Evolutionary conservation across 2,888 invertebrate genomes (phyloP).

Genomic region (Hydrotaea cyrtoneurina): DNA sequence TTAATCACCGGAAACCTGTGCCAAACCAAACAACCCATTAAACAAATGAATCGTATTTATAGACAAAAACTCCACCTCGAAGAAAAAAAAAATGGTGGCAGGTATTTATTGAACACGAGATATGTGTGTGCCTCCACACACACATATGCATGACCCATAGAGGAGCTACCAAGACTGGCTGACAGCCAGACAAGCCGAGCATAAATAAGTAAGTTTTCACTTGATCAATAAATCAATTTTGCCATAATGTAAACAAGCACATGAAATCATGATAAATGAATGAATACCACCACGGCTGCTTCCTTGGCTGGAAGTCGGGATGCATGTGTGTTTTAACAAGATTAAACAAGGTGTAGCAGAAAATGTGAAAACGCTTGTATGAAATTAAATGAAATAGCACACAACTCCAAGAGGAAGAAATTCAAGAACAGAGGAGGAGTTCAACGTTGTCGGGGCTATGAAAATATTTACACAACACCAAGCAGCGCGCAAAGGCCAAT

Average conservation of each 20-base stretch:
- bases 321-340: constrained; percentile 36
- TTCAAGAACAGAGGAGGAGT: background rate
- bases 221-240: constrained; percentile 36
- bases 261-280: constrained; percentile 39
- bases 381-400: background rate
- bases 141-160: background rate
- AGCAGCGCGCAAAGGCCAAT: too few relatives aligned
- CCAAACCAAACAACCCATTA: constrained; percentile 2
- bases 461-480: constrained; percentile 2
- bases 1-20: background rate
- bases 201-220: background rate
- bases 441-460: background rate
- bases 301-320: background rate
- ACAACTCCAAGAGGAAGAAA: background rate
- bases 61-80: background rate
- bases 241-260: constrained; percentile 23
- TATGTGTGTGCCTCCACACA: background rate
- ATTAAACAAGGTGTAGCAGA: constrained; percentile 47
- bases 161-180: background rate
- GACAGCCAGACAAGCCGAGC: background rate
- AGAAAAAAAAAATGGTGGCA: background rate
- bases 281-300: background rate
- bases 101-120: background rate
- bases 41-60: background rate
- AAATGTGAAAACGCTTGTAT: constrained; percentile 12